Conservation (phyloP, 92 coral and sea anemone genomes). For the Bergia puertoricense region DNA sequence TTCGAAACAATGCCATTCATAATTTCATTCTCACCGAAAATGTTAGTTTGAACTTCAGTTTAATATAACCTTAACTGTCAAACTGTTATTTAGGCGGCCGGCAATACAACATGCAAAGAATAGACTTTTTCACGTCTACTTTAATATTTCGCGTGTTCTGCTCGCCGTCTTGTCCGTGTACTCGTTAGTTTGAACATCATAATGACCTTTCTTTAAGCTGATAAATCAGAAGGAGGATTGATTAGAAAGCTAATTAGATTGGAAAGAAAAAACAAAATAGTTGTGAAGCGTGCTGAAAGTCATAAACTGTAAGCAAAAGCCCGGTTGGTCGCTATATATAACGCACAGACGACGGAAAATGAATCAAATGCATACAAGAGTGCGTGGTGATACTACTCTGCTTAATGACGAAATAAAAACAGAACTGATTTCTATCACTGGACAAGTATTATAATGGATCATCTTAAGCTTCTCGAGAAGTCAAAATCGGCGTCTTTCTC, state of each 20-base stretch:
- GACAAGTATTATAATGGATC: not conserved
- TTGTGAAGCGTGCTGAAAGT: slow-evolving; percentile 30
- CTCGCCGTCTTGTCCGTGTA: not conserved
- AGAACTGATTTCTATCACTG: not conserved
- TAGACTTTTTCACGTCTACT: not conserved
- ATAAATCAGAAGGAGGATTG: not conserved
- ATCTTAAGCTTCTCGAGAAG: not conserved
- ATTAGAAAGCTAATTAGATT: slow-evolving; percentile 4
- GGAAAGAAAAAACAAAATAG: slow-evolving; percentile 27
- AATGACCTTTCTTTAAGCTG: not conserved
- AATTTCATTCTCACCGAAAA: not conserved
- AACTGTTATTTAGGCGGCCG: not conserved
- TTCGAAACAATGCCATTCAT: not conserved
- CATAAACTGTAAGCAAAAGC: not conserved
- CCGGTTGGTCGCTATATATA: no score
- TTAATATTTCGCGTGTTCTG: no score
- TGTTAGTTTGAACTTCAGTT: not conserved
- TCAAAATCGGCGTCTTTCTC: not conserved
- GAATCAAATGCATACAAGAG: not conserved
- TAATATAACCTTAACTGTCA: not conserved
- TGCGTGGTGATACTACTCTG: not conserved
- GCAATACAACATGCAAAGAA: no score
- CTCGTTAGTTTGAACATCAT: not conserved
- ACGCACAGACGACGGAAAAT: not conserved
- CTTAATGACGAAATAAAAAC: not conserved